Evolutionary conservation across 2,888 invertebrate genomes (phyloP), one percentile per base, ranked within the genome.

Genomic region (Tenodera sinensis): DNA sequence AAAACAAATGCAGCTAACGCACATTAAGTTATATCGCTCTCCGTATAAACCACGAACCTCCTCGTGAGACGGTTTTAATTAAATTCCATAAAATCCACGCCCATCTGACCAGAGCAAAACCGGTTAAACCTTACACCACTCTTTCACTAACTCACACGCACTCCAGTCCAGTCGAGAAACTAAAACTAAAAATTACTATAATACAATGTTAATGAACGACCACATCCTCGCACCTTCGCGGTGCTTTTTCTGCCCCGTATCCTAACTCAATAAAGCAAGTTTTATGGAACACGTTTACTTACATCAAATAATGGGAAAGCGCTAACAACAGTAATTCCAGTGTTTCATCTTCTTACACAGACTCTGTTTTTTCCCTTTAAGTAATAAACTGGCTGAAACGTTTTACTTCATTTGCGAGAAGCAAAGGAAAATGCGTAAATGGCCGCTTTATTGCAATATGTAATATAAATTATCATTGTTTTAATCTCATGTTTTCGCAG

Each of bases 151-250:
- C 54, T 0, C 25, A 20, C 54, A 71, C 20, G 54, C 54, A 20
- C 20, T 20, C 20, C 30, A 83, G 28, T 28, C 83, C 2, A 83
- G 28, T 28, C 83, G 1, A 82, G 87, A 87, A 87, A 34, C 27
- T 30, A 87, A 87, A 87, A 87, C 71, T 83, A 83, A 71, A 34
- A 87, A 87, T 87, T 87, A 83, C 87, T 87, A 34, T 83, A 87
- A 87, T 87, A 83, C 9, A 83, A n/a, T 87, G 30, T 83, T 83
- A 87, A 87, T 83, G 87, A 87, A 83, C 30, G 87, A n/a, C 87
- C 12, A 25, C 14, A 82, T 27, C 0, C 4, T 54, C 54, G 9
- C 28, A 28, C 28, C n/a, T 30, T 28, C n/a, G n/a, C 47, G 14
- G 27, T 42, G 14, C n/a, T 42, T 83, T 87, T 42, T 83, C 25